Percentiles rank a stretch among this genome's conserved stretches.
phyloP scores from a whole-genome alignment of 53 echinoderm and acorn worm genomes.

The Holothuria leucospilota region DNA sequence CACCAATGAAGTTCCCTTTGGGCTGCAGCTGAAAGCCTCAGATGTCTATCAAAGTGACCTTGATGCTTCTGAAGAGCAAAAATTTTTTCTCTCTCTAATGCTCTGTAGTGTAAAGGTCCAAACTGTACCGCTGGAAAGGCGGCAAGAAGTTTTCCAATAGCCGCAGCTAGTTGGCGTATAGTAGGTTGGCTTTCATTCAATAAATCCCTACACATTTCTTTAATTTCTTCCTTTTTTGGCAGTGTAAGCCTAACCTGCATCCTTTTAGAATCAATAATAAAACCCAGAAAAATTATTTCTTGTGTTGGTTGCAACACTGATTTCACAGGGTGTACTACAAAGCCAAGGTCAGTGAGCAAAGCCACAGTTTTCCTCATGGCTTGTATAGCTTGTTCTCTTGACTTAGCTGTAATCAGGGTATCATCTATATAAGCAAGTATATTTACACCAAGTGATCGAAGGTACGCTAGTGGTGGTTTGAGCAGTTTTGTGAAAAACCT shows the following conservation, averaged over 20 bases:
- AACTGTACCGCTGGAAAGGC: slow-evolving; percentile 35
- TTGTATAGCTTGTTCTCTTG: background rate
- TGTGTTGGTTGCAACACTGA: slow-evolving; percentile 63
- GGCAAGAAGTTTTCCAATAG: slow-evolving; percentile 9
- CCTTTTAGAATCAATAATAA: slow-evolving; percentile 54
- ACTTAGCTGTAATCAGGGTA: background rate
- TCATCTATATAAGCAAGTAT: slow-evolving; percentile 51
- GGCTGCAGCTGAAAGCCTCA: background rate
- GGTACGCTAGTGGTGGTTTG: slow-evolving; percentile 45
- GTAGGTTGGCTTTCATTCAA: background rate
- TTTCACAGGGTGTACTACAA: slow-evolving; percentile 58
- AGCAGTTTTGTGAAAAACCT: slow-evolving; percentile 65
- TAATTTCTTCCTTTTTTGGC: slow-evolving; percentile 47
- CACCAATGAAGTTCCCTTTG: slow-evolving; percentile 14
- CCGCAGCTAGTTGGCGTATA: slow-evolving; percentile 14
- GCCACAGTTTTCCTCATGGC: background rate
- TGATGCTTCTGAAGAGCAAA: slow-evolving; percentile 2
- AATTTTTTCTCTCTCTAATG: slow-evolving; percentile 17
- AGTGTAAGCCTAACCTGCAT: slow-evolving; percentile 54
- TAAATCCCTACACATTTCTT: slow-evolving; percentile 10
- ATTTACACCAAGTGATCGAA: slow-evolving; percentile 25
- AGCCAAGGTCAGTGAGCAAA: slow-evolving; percentile 37
- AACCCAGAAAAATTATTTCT: slow-evolving; percentile 58
- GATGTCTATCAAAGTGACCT: slow-evolving; percentile 25
- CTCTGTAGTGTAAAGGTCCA: slow-evolving; percentile 13